phyloP scores from a whole-genome alignment of 2,888 invertebrate genomes.

The Andrena fulva region DNA sequence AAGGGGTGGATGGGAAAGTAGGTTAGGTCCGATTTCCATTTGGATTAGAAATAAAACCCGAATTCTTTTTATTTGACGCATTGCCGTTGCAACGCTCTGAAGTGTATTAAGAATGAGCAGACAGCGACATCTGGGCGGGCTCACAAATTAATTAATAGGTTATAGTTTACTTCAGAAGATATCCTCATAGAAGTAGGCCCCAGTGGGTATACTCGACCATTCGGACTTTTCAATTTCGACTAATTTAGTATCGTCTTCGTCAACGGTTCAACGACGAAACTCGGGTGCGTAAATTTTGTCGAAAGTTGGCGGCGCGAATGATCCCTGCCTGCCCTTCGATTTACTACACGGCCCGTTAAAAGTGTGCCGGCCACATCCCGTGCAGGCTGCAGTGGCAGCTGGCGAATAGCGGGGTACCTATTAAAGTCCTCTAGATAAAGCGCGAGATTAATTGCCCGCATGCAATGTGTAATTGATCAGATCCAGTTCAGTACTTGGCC shows the following conservation, averaged over 20 bases:
- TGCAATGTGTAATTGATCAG: slow-evolving; percentile 77
- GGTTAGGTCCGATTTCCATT: neutral
- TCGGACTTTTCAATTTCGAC: neutral
- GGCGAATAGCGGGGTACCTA: slow-evolving; percentile 73
- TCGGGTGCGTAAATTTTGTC: slow-evolving; percentile 34
- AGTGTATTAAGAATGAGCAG: no score
- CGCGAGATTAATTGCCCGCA: slow-evolving; percentile 79
- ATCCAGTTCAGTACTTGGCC: slow-evolving; percentile 63
- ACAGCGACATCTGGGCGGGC: no score
- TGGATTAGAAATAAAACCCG: no score
- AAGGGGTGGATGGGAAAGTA: neutral
- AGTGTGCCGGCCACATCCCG: slow-evolving; percentile 60
- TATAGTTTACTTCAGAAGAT: no score
- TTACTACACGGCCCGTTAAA: slow-evolving; percentile 56
- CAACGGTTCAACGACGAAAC: neutral
- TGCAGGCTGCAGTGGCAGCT: slow-evolving; percentile 68
- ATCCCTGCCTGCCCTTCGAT: slow-evolving; percentile 51
- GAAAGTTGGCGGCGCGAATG: slow-evolving; percentile 36
- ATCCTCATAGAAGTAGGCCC: no score
- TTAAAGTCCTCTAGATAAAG: slow-evolving; percentile 75
- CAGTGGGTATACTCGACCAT: no score
- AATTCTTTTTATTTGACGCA: no score
- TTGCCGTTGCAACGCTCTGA: no score
- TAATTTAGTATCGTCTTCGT: neutral
- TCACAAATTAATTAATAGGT: no score